Base-by-base conservation (phyloP, 2,888 invertebrate genomes). In the Hoplodrina blanda region DNA sequence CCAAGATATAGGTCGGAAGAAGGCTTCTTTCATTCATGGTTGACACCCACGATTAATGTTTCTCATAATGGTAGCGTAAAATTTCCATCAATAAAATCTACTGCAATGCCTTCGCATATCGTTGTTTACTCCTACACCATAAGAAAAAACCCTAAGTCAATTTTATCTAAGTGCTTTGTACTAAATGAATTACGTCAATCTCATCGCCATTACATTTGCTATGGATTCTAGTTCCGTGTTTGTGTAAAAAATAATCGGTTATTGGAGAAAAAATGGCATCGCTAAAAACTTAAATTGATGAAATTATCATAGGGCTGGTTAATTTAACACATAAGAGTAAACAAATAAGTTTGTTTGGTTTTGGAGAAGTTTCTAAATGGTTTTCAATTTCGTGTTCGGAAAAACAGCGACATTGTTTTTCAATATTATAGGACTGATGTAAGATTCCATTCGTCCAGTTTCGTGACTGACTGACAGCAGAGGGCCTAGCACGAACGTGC, bases 201-300 rank as follows among this genome's bases (percentile, higher is more conserved):
- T 11, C 46, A 17, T 55, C 49, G 30, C 10, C 41, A 41, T 49
- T 19, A 52, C 41, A 64, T 60, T 70, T 15, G 50, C 10, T 49
- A 65, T 11, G n/a, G 46, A 1, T 15, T 41, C 20, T 19, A 77
- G 64, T 73, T 79, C 79, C 79, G 78, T 73, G 68, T 79, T 73
- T 81, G 46, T 44, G 1, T 56, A 41, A 49, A 54, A 66, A 63
- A 76, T 76, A 63, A 76, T 50, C 55, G 11, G 8, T 33, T 63
- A 20, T 15, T 37, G 10, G 0, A 13, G 17, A 13, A 55, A 60
- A 62, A 54, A 60, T 20, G 37, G 52, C 25, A 25, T 50, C 10
- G 20, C 50, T 57, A 60, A 54, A 63, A 62, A 50, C 53, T 50
- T 41, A 53, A 61, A 62, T 64, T 64, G 52, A 30, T 53, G 10